These are phyloP conservation scores for Physocephala rufipes DNA, from an alignment of 2,888 invertebrate genomes.

Conservation along the genomic window DNA sequence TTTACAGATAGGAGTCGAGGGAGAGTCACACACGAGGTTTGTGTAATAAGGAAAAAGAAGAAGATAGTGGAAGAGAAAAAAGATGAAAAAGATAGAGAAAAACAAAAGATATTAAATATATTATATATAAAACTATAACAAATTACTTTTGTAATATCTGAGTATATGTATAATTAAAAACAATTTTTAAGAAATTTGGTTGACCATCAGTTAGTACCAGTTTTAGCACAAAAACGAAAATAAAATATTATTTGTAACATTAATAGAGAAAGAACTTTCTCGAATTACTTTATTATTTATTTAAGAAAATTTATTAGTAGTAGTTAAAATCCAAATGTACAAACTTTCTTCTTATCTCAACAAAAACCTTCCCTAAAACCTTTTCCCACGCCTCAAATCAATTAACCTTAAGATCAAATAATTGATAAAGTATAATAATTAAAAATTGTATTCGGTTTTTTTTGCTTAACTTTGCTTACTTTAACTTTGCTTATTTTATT, in stretches of 20 bases:
- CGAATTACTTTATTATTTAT: not conserved
- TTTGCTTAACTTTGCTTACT: too few relatives aligned
- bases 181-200: constrained; percentile 3
- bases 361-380: too few relatives aligned
- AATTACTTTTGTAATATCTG: not conserved
- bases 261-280: not conserved
- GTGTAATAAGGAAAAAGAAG: constrained; percentile 16
- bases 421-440: too few relatives aligned
- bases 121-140: not conserved
- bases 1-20: constrained; percentile 3
- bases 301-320: too few relatives aligned
- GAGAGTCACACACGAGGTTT: too few relatives aligned
- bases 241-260: constrained; percentile 11
- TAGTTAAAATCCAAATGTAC: too few relatives aligned
- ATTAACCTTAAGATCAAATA: too few relatives aligned
- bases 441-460: too few relatives aligned
- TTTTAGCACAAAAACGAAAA: not conserved
- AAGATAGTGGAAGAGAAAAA: constrained; percentile 40
- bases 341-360: too few relatives aligned
- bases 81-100: constrained; percentile 33
- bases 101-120: constrained; percentile 31
- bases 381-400: too few relatives aligned
- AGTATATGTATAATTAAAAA: constrained; percentile 13
- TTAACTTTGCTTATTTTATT: too few relatives aligned
- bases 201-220: constrained; percentile 1